Percentiles rank a stretch among this genome's conserved stretches.
These are phyloP conservation scores for Ctenosaura bakeri DNA, from an alignment of 2,797 vertebrate species.

Conservation along the genomic window DNA sequence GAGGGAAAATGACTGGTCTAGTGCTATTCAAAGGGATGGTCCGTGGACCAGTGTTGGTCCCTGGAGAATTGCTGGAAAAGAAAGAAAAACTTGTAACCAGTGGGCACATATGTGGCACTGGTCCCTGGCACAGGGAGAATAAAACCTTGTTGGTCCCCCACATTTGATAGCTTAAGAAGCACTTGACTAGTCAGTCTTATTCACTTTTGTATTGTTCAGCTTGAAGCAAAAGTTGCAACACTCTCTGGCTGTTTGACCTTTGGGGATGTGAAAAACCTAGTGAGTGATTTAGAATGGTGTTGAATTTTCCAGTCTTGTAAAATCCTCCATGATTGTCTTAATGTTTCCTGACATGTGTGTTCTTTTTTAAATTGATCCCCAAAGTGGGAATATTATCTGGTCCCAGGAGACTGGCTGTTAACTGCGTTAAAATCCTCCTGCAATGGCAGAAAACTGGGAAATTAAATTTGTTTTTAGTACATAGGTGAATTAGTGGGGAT, in stretches of 20 bases:
- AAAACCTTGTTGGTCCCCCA: too few relatives aligned
- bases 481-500: not conserved
- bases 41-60: too few relatives aligned
- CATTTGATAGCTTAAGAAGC: too few relatives aligned
- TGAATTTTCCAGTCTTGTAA: not conserved
- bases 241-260: not conserved
- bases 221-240: not conserved
- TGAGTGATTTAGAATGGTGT: not conserved
- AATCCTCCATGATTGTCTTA: not conserved
- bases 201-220: not conserved
- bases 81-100: too few relatives aligned
- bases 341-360: not conserved
- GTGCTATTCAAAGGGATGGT: too few relatives aligned
- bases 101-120: too few relatives aligned
- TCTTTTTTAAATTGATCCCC: not conserved
- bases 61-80: too few relatives aligned
- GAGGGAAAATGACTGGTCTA: not conserved
- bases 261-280: not conserved
- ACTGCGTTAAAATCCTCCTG: not conserved
- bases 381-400: not conserved
- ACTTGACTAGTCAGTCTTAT: not conserved
- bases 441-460: not conserved
- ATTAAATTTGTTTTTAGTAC: not conserved
- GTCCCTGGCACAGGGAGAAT: too few relatives aligned
- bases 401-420: not conserved